These are phyloP conservation scores for Thysanoteuthis rhombus DNA, from an alignment of 2,888 invertebrate genomes.

Conservation along the genomic window DNA sequence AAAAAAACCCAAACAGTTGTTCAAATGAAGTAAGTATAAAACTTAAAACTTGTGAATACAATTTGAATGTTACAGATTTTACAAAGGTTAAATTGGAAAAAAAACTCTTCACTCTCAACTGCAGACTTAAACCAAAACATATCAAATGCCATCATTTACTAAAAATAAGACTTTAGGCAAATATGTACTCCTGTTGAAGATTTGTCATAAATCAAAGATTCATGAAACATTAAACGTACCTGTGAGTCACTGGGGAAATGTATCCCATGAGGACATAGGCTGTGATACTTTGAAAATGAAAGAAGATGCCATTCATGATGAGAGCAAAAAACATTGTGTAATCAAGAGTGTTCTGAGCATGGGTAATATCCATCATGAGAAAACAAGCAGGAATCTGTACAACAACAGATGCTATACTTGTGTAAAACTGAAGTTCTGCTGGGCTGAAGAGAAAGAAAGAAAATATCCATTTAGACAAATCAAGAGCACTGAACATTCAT, in stretches of 20 bases:
- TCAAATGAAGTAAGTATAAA: no score
- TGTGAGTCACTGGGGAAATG: constrained; percentile 82
- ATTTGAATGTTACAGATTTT: no score
- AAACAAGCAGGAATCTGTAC: constrained; percentile 79
- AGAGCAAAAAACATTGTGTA: constrained; percentile 72
- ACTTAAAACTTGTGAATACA: no score
- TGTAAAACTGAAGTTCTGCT: constrained; percentile 82
- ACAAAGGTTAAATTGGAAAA: no score
- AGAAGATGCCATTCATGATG: constrained; percentile 79
- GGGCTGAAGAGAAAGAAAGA: constrained; percentile 71
- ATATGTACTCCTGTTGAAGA: not conserved
- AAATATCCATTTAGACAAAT: not conserved
- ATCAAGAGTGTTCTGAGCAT: constrained; percentile 70
- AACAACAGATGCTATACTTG: constrained; percentile 78
- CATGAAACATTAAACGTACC: constrained; percentile 45
- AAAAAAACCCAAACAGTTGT: no score
- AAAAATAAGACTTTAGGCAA: no score
- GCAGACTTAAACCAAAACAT: no score
- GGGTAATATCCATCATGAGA: constrained; percentile 75
- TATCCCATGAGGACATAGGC: constrained; percentile 83
- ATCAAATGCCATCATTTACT: no score
- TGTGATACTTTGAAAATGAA: constrained; percentile 83
- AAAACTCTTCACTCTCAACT: no score
- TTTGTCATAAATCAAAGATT: not conserved
- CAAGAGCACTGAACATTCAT: no score